Evolutionary conservation across 2,113 vertebrate genomes (phyloP).

Genomic region (Gallinago media): DNA sequence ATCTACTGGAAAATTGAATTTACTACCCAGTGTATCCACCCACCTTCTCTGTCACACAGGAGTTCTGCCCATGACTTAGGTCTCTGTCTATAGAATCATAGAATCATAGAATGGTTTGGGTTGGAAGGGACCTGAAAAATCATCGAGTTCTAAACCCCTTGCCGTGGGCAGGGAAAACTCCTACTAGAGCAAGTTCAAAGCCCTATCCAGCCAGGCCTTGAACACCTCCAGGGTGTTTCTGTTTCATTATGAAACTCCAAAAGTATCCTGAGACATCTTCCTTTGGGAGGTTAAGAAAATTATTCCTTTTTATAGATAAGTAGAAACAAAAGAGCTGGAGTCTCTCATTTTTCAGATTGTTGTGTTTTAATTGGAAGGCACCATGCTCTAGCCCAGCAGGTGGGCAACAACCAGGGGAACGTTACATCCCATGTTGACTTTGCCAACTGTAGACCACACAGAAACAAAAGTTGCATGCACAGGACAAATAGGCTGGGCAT

Average conservation of each 20-base stretch:
- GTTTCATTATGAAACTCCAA: neutral
- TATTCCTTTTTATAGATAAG: neutral
- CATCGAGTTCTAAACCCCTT: too few relatives aligned
- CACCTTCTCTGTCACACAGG: neutral
- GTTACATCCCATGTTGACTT: neutral
- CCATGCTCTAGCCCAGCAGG: accelerated
- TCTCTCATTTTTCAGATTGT: neutral
- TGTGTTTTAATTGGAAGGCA: neutral
- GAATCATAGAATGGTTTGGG: too few relatives aligned
- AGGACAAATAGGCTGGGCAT: neutral
- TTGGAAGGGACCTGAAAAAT: too few relatives aligned
- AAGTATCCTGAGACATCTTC: neutral
- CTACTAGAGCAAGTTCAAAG: too few relatives aligned
- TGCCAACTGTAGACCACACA: accelerated
- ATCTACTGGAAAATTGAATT: neutral
- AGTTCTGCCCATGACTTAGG: neutral
- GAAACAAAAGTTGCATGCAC: neutral
- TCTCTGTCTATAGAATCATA: neutral
- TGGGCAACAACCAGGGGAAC: neutral
- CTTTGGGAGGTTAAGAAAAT: neutral
- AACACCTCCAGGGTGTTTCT: neutral
- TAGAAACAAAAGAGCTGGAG: neutral
- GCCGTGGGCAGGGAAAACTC: too few relatives aligned
- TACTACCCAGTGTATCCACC: neutral
- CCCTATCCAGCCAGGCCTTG: too few relatives aligned